Base-by-base conservation (phyloP, 2,113 vertebrate genomes). In the Glaucomys volans region DNA sequence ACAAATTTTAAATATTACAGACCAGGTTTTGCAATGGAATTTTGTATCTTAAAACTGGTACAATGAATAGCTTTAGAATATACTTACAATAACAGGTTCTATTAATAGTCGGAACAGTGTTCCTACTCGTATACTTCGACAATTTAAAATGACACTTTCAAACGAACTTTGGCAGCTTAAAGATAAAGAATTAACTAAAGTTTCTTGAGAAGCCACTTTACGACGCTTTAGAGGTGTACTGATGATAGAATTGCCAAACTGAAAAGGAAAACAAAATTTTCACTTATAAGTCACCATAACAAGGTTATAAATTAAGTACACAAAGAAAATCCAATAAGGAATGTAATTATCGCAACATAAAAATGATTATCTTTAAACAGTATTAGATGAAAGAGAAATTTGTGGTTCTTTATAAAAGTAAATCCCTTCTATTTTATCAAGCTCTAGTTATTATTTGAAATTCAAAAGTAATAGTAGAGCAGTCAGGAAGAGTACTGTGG, bases 11-110 rank as follows among this genome's bases (percentile, higher is more conserved):
- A 81, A 35, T 54, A 91, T 7, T 87, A 85, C 1, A 62, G 44
- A 90, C 83, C 92, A 83, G 14, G 11, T 14, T 80, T 80, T 75
- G 37, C 52, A 64, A 57, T 6, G 5, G 24, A 87, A 92, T 37
- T 87, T 20, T 82, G 37, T 86, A 75, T 90, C 50, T 87, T 88
- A 57, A 7, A 85, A 82, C 0, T 95, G 30, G 26, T 24, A 90
- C 52, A 69, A 9, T 47, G 44, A 59, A 87, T 32, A 57, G 10
- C 57, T 89, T 74, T 91, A 91, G 28, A 87, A 47, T 72, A 62
- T 97, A 99, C 99, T 99, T 98, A 99, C 99, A 89, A 99, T 98
- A 37, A 99, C 99, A 59, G 99, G 99, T 66, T 99, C 99, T 54
- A 98, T 98, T 24, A 99, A 99, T 97, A 99, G 99, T 97, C 99